Evolutionary conservation across 2,113 vertebrate species (phyloP).

Genomic region (Prolemur simus): DNA sequence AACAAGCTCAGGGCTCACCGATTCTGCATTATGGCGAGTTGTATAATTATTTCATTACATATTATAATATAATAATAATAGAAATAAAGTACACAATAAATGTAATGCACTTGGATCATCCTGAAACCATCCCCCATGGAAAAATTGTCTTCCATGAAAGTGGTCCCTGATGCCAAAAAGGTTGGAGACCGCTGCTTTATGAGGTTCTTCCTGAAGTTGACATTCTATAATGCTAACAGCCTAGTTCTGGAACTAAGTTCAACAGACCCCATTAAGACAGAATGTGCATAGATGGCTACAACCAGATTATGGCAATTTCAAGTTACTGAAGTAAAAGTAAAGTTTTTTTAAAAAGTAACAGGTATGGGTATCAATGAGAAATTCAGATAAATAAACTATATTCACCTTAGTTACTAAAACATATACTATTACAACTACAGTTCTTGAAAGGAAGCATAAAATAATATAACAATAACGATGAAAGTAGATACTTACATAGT

Average conservation of each 20-base stretch:
- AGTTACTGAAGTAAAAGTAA: neutral
- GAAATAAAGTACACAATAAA: too few relatives aligned
- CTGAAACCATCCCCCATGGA: too few relatives aligned
- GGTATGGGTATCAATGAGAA: neutral
- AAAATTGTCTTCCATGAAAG: too few relatives aligned
- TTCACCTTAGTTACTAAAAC: constrained; percentile 41
- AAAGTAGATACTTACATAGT: neutral
- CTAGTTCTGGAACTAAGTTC: neutral
- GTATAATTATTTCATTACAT: too few relatives aligned
- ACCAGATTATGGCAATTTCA: neutral
- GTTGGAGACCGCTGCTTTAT: neutral
- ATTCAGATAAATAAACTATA: constrained; percentile 25
- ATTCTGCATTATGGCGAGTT: too few relatives aligned
- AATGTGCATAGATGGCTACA: neutral
- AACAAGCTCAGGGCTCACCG: too few relatives aligned
- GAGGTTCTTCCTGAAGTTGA: neutral
- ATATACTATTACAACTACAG: neutral
- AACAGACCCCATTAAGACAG: neutral
- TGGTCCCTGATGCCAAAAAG: too few relatives aligned
- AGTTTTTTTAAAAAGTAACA: neutral
- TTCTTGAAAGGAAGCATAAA: constrained; percentile 47
- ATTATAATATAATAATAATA: too few relatives aligned
- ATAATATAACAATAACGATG: neutral
- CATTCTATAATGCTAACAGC: neutral
- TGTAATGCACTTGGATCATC: too few relatives aligned